A percentile compares a stretch with the other conserved stretches of the same genome.
Evolutionary conservation across 2,797 vertebrate genomes (phyloP).

Genomic region (Sitta carolinensis): DNA sequence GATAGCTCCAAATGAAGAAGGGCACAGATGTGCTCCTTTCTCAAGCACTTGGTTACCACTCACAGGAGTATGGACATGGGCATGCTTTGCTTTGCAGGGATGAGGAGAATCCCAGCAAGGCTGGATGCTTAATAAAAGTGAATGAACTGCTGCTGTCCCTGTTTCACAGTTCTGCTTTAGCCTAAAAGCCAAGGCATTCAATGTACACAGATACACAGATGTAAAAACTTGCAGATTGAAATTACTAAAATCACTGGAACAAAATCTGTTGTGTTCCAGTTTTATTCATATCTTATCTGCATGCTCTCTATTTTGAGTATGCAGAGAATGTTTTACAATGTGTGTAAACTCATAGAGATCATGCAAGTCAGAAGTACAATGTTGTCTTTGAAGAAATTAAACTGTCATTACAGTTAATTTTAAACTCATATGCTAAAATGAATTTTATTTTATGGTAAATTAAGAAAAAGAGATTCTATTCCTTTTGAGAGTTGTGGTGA

Average conservation of each 20-base stretch:
- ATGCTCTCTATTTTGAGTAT: neutral
- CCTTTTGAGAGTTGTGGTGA: conserved; percentile 12
- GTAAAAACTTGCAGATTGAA: neutral
- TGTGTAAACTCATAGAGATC: neutral
- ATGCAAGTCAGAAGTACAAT: neutral
- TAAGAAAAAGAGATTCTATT: conserved; percentile 4
- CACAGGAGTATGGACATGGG: neutral
- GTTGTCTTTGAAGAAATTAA: conserved; percentile 26
- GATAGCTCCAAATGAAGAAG: neutral
- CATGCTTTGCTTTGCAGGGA: neutral
- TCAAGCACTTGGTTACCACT: neutral
- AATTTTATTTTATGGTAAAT: conserved; percentile 16
- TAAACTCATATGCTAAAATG: neutral
- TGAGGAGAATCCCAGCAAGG: neutral
- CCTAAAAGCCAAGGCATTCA: neutral
- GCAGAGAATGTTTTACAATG: neutral
- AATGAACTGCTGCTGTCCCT: neutral
- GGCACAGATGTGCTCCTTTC: neutral
- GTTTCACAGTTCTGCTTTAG: neutral
- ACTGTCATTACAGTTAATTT: conserved; percentile 2
- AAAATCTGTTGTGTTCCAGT: neutral
- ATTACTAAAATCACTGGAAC: neutral
- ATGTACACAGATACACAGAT: neutral
- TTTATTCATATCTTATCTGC: neutral
- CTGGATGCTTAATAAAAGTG: neutral